Evolutionary conservation across 2,888 invertebrate genomes (phyloP), one percentile per base, ranked within the genome.

Genomic region (Acleris emargana): DNA sequence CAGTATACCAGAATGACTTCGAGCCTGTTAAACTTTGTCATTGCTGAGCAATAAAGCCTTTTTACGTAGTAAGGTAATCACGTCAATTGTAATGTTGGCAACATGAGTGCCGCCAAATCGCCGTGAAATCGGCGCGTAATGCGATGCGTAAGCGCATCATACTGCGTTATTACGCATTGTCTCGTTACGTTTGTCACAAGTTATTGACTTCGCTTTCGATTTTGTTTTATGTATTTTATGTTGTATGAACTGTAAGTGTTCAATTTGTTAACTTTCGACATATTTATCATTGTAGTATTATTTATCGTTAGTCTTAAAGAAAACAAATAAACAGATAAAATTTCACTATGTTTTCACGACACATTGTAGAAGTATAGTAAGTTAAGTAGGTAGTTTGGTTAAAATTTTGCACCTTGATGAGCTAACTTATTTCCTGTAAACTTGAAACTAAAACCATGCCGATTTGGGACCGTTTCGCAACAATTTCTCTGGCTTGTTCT

Each of bases 71-170:
- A 22, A 62, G 50, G 54, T 43, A 22, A 62, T 25, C 43, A 22
- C 59, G 61, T 38, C 42, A 2, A 16, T 49, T 45, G 57, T 47
- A 67, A 66, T 60, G 68, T 68, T 57, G 62, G 58, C 69, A 68
- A 59, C 63, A 57, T 50, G 58, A 57, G 28, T 50, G 55, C 58
- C 50, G n/a, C 72, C 74, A 82, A 83, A 79, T 78, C 75, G 68
- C 74, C 84, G 81, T 85, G 76, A 81, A 86, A 86, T 84, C 72
- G 69, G 68, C 69, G 73, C 73, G 73, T 79, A 38, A 45, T 74
- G 70, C 54, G 13, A 45, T 74, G 70, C 54, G 58, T 47, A 17
- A 16, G 50, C 42, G 54, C 59, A 57, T 62, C 61, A 17, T 32
- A 50, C 28, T 62, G 28, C n/a, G 50, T 38, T 64, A 59, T 61